Percentiles rank a stretch among this genome's conserved stretches.
phyloP scores from a whole-genome alignment of 2,113 vertebrate species.

The Ailuropoda melanoleuca region DNA sequence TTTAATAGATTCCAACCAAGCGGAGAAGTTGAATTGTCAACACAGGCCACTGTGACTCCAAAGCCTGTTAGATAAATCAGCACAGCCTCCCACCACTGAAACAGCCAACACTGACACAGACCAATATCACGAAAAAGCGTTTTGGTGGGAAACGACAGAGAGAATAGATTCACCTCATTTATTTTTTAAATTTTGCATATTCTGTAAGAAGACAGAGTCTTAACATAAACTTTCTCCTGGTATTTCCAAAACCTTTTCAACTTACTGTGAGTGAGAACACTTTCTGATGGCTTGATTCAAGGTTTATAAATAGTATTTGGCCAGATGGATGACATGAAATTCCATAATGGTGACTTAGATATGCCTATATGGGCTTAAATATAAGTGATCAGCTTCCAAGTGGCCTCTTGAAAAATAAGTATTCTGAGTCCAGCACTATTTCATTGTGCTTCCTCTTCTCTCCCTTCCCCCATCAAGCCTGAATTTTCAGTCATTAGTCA shows the following conservation, averaged over 20 bases:
- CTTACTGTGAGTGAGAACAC: neutral
- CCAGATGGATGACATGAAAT: neutral
- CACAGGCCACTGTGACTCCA: neutral
- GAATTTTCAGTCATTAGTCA: constrained; percentile 50
- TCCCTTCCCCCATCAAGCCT: neutral
- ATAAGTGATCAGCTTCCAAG: neutral
- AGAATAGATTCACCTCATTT: neutral
- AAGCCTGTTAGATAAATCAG: neutral
- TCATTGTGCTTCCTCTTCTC: constrained; percentile 5
- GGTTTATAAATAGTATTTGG: neutral
- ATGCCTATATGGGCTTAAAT: neutral
- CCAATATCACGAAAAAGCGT: neutral
- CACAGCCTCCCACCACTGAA: neutral
- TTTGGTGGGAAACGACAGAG: neutral
- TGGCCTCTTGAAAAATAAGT: neutral
- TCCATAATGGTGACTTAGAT: neutral
- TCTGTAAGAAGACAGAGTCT: neutral
- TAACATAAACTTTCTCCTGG: neutral
- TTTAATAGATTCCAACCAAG: neutral
- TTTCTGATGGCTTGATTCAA: neutral
- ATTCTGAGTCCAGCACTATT: neutral
- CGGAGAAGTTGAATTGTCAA: neutral
- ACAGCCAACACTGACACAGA: neutral
- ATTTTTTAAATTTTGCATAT: neutral
- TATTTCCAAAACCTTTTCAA: constrained; percentile 9